Percentiles rank a stretch among this genome's conserved stretches.
phyloP scores from a whole-genome alignment of 2,113 vertebrate species.

The Nesoenas mayeri region DNA sequence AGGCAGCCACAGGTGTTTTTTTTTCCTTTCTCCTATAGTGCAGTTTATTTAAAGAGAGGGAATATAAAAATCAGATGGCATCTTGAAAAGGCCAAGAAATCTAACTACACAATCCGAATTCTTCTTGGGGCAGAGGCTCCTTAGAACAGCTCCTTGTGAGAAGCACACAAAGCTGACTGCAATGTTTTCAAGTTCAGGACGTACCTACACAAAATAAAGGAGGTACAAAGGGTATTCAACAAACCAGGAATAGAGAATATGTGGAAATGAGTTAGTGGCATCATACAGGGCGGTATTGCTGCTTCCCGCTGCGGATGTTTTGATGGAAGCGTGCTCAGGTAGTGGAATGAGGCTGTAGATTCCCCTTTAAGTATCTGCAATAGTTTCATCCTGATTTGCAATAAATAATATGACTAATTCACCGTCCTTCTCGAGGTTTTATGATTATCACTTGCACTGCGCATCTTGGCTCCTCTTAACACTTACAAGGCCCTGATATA shows the following conservation, averaged over 20 bases:
- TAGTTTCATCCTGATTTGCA: conserved; percentile 24
- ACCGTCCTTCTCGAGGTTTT: background rate
- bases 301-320: background rate
- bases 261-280: background rate
- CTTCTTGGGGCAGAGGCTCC: background rate
- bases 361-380: background rate
- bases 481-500: conserved; percentile 35
- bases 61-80: background rate
- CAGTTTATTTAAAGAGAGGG: background rate
- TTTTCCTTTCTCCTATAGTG: background rate
- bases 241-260: background rate
- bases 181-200: background rate
- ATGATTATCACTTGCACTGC: background rate
- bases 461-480: conserved; percentile 22
- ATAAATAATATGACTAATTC: conserved; percentile 20
- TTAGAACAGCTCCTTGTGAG: background rate
- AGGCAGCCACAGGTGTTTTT: background rate
- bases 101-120: background rate
- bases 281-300: background rate
- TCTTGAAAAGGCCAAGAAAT: background rate
- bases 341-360: background rate
- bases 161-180: background rate
- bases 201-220: background rate
- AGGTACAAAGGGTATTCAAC: background rate
- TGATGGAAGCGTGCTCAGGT: background rate